phyloP scores from a whole-genome alignment of 2,113 vertebrate genomes.

The Xenotilapia caudafasciata region DNA sequence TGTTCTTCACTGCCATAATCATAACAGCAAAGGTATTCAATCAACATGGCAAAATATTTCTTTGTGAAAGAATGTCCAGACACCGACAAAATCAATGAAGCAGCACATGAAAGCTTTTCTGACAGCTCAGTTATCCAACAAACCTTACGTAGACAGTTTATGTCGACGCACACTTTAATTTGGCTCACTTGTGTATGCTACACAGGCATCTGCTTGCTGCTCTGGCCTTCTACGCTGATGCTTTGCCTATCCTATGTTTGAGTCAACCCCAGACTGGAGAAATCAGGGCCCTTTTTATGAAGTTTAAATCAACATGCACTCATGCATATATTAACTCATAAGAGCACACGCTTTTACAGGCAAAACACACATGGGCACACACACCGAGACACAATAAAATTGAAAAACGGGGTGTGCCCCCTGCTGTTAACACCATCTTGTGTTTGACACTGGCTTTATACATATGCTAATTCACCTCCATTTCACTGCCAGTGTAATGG shows the following conservation, averaged over 20 bases:
- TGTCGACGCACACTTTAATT: background rate
- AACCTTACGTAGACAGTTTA: background rate
- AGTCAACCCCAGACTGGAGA: background rate
- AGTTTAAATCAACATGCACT: background rate
- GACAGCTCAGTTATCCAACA: background rate
- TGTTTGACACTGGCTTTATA: constrained; percentile 59
- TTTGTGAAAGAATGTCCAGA: background rate
- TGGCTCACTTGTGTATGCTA: background rate
- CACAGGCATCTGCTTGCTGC: background rate
- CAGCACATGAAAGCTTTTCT: background rate
- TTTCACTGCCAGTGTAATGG: constrained; percentile 50
- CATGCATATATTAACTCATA: constrained; percentile 9
- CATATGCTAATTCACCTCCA: constrained; percentile 62
- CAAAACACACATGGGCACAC: background rate
- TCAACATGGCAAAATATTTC: background rate
- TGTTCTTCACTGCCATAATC: background rate
- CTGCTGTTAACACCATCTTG: constrained; percentile 63
- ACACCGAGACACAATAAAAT: background rate
- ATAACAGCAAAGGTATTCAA: background rate
- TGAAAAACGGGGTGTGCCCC: constrained; percentile 29
- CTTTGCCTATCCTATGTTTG: background rate
- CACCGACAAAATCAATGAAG: background rate
- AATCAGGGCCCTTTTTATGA: background rate
- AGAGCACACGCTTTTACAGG: background rate
- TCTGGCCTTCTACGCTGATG: background rate